These are phyloP conservation scores for Aphyosemion australe DNA, from an alignment of 2,113 vertebrate species.

Conservation along the genomic window DNA sequence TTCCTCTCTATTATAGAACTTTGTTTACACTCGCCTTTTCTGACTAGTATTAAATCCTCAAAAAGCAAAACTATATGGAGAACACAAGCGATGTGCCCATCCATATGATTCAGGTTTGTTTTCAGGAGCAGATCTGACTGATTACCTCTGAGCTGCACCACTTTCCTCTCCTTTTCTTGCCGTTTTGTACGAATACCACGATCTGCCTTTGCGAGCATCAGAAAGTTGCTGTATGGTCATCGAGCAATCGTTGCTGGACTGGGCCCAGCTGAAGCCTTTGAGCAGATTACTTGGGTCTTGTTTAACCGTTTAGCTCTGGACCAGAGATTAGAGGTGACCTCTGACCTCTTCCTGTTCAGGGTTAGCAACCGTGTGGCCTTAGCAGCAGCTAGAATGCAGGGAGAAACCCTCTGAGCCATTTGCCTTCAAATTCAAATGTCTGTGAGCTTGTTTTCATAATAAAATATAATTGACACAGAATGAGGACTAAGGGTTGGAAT, in stretches of 20 bases:
- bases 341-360: constrained; percentile 41
- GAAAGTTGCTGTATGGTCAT: neutral
- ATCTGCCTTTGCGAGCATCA: constrained; percentile 71
- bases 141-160: constrained; percentile 8
- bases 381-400: constrained; percentile 30
- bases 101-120: constrained; percentile 60
- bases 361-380: constrained; percentile 71
- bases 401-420: constrained; percentile 43
- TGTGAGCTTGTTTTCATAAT: constrained; percentile 31
- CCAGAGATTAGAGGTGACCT: constrained; percentile 21
- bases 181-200: constrained; percentile 55
- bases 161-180: constrained; percentile 1
- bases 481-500: constrained; percentile 22
- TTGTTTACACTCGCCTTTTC: constrained; percentile 5
- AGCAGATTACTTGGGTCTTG: constrained; percentile 52
- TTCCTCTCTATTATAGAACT: constrained; percentile 19
- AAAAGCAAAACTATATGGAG: constrained; percentile 43
- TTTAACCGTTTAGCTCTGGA: too few relatives aligned
- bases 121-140: too few relatives aligned
- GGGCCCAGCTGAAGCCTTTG: constrained; percentile 48
- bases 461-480: constrained; percentile 18
- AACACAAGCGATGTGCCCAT: constrained; percentile 65
- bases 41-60: constrained; percentile 52
- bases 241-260: constrained; percentile 42
- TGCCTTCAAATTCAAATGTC: constrained; percentile 52